Conservation (phyloP, 2,797 vertebrate species). For the Enteromius afrohamiltoni region DNA sequence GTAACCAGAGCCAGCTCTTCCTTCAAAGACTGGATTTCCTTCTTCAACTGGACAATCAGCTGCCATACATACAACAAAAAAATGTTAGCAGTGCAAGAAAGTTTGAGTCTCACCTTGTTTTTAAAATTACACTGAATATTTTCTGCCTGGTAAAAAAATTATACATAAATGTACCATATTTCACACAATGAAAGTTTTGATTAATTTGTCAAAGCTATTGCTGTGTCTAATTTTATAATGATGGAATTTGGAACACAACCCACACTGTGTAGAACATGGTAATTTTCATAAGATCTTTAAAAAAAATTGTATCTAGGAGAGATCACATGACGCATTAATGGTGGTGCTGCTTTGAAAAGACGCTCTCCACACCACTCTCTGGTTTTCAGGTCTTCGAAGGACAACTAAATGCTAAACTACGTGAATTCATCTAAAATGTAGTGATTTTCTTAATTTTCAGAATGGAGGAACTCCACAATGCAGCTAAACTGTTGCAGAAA, state of each 20-base stretch:
- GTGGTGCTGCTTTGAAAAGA: not conserved
- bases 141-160: not conserved
- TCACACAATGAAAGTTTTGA: too few species aligned
- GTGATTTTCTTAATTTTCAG: too few species aligned
- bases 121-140: not conserved
- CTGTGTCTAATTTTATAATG: too few species aligned
- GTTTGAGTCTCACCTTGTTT: not conserved
- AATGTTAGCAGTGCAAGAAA: not conserved
- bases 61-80: conserved; percentile 63
- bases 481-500: too few species aligned
- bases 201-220: too few species aligned
- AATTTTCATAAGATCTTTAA: too few species aligned
- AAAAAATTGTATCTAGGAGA: too few species aligned
- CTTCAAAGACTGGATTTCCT: conserved; percentile 86
- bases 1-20: conserved; percentile 87
- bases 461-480: too few species aligned
- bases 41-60: conserved; percentile 86
- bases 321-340: not conserved
- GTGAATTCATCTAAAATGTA: not conserved
- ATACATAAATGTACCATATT: too few species aligned
- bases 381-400: not conserved
- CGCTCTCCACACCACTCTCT: not conserved
- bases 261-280: too few species aligned
- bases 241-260: too few species aligned
- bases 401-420: not conserved